phyloP scores from a whole-genome alignment of 1,140 invertebrate species.

The Neelides sp. region DNA sequence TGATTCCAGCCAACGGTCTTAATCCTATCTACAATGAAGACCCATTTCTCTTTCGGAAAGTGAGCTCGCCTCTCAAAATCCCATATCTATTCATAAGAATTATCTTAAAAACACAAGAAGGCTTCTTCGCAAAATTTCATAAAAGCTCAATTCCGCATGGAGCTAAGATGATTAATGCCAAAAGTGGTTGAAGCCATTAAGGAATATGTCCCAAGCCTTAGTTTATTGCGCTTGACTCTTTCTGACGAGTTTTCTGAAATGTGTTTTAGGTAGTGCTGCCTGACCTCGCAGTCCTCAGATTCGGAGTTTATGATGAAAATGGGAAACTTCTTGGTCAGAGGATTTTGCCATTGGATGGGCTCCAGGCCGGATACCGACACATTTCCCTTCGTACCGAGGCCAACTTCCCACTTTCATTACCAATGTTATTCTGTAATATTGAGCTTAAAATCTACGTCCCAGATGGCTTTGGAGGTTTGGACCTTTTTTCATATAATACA shows the following conservation, averaged over 20 bases:
- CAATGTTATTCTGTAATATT: constrained; percentile 97
- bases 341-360: constrained; percentile 91
- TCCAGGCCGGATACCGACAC: constrained; percentile 94
- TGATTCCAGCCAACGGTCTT: constrained; percentile 90
- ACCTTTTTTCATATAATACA: constrained; percentile 7
- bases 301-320: constrained; percentile 98
- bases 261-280: constrained; percentile 85
- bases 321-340: constrained; percentile 92
- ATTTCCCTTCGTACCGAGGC: constrained; percentile 95
- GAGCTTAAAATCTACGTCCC: constrained; percentile 99
- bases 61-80: no score
- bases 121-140: no score
- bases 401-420: constrained; percentile 96
- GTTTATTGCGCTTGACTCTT: no score
- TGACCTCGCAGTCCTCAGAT: constrained; percentile 90
- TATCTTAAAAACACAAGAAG: no score
- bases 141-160: no score
- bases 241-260: constrained; percentile 8
- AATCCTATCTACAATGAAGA: constrained; percentile 99
- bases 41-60: constrained; percentile 93
- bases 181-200: no score
- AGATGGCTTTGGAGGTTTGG: constrained; percentile 86
- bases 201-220: no score
- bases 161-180: no score
- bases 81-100: no score